Evolutionary conservation across 2,888 invertebrate genomes (phyloP).

Genomic region (Formica aserva): DNA sequence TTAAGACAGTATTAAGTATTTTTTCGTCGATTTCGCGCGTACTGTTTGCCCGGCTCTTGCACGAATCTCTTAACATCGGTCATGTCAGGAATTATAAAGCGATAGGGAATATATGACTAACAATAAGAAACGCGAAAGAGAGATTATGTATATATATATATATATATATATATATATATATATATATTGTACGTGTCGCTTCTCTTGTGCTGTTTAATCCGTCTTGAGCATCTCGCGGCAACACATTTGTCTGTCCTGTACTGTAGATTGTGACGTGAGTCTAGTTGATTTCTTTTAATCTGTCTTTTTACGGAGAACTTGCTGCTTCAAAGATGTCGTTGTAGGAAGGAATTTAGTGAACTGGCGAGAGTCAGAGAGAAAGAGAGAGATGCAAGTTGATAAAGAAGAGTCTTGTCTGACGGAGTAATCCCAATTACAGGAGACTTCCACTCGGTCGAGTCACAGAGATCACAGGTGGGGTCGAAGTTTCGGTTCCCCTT

Average conservation of each 20-base stretch:
- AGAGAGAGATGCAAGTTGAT: conserved; percentile 27
- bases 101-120: neutral
- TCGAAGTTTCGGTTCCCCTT: conserved; percentile 72
- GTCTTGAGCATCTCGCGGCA: neutral
- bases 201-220: conserved; percentile 11
- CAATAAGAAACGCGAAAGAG: conserved; percentile 30
- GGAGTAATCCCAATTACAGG: conserved; percentile 76
- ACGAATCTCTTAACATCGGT: conserved; percentile 31
- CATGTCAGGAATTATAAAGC: conserved; percentile 32
- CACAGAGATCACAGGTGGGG: conserved; percentile 72
- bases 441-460: conserved; percentile 63
- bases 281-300: conserved; percentile 45
- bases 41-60: neutral
- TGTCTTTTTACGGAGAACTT: conserved; percentile 38
- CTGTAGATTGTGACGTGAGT: conserved; percentile 6
- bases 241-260: neutral
- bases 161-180: neutral
- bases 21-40: conserved; percentile 19
- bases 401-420: conserved; percentile 64
- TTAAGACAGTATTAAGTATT: conserved; percentile 29
- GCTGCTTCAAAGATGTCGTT: conserved; percentile 43
- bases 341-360: conserved; percentile 67
- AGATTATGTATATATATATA: conserved; percentile 24
- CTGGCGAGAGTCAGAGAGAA: conserved; percentile 29
- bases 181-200: conserved; percentile 15